These are phyloP conservation scores for Mamestra configurata DNA, from an alignment of 1,140 invertebrate species.

Conservation along the genomic window DNA sequence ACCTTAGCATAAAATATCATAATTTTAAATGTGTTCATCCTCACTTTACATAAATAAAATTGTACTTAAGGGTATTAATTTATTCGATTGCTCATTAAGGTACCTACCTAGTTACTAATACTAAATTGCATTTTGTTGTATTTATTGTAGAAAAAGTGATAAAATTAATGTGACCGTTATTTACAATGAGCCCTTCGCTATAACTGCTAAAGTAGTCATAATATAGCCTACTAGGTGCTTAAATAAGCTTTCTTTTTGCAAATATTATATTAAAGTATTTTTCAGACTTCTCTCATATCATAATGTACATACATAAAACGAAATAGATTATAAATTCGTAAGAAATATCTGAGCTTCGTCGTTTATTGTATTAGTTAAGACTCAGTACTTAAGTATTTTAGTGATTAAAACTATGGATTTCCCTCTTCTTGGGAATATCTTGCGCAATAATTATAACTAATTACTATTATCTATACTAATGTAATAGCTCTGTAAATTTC, in stretches of 20 bases:
- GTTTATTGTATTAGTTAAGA: constrained; percentile 83
- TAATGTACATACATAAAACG: constrained; percentile 82
- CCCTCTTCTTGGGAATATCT: constrained; percentile 72
- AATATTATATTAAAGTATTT: constrained; percentile 70
- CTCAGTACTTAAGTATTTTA: constrained; percentile 83
- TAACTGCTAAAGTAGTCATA: constrained; percentile 57
- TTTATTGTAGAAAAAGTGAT: constrained; percentile 47
- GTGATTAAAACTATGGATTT: constrained; percentile 76
- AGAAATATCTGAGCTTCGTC: constrained; percentile 87
- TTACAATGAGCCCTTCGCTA: constrained; percentile 51
- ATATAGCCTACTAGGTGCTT: constrained; percentile 77
- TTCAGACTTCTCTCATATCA: constrained; percentile 83
- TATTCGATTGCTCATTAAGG: constrained; percentile 52
- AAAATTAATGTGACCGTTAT: constrained; percentile 44
- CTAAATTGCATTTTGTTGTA: constrained; percentile 48
- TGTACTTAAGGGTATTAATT: constrained; percentile 51
- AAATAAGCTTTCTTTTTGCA: constrained; percentile 74
- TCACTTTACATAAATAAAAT: constrained; percentile 25
- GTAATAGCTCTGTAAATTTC: constrained; percentile 85
- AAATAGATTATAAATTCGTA: constrained; percentile 78
- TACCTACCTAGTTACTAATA: constrained; percentile 51
- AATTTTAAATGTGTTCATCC: constrained; percentile 23
- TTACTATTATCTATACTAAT: constrained; percentile 85
- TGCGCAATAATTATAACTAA: constrained; percentile 87
- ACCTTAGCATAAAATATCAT: not conserved